A percentile compares a stretch with the other conserved stretches of the same genome.
Evolutionary conservation across 2,888 invertebrate species (phyloP).

Genomic region (Homarus gammarus): DNA sequence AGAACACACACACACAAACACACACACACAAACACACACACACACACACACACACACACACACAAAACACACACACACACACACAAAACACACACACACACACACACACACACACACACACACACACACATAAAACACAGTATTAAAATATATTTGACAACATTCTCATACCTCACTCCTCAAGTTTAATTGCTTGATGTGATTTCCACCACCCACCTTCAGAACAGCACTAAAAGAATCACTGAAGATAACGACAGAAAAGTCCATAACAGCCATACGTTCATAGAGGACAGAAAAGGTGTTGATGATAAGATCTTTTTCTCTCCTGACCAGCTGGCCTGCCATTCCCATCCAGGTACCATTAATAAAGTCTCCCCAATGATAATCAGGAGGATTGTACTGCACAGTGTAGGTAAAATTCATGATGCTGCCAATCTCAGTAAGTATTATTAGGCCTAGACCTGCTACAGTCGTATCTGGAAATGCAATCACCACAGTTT

Average conservation of each 20-base stretch:
- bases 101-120: slow-evolving; percentile 1
- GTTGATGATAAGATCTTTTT: slow-evolving; percentile 2
- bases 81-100: too few relatives aligned
- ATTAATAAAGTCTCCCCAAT: slow-evolving; percentile 18
- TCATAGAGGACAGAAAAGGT: slow-evolving; percentile 8
- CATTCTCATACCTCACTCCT: too few relatives aligned
- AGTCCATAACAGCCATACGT: background rate
- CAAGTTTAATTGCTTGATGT: too few relatives aligned
- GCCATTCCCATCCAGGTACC: slow-evolving; percentile 30
- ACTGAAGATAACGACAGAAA: background rate
- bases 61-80: too few relatives aligned
- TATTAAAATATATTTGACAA: background rate
- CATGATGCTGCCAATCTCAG: background rate
- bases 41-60: too few relatives aligned
- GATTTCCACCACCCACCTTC: background rate
- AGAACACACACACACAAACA: too few relatives aligned
- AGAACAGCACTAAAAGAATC: slow-evolving; percentile 32
- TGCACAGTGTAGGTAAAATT: slow-evolving; percentile 30
- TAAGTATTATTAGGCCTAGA: background rate
- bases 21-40: too few relatives aligned
- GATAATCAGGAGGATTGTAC: background rate
- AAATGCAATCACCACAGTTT: background rate
- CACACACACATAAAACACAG: too few relatives aligned
- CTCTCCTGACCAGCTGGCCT: slow-evolving; percentile 26
- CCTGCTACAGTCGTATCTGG: background rate